Evolutionary conservation across 2,797 vertebrate genomes (phyloP).

Genomic region (Euthynnus affinis): DNA sequence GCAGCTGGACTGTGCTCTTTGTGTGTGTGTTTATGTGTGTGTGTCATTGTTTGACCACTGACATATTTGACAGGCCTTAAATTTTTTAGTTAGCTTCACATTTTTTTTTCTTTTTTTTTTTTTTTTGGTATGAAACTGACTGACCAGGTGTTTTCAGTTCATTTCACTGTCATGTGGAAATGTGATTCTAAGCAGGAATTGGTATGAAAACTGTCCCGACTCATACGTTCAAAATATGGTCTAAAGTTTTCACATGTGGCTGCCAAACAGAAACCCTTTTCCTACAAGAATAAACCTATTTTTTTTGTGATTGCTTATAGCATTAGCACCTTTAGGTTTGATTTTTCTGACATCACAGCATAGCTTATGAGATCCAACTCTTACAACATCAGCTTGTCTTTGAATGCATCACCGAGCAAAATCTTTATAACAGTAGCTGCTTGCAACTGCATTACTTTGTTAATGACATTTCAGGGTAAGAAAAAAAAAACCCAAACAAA

Average conservation of each 20-base stretch:
- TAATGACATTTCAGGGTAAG: background rate
- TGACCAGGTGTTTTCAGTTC: background rate
- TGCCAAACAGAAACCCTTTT: too few relatives aligned
- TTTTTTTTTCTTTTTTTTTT: too few relatives aligned
- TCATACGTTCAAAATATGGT: too few relatives aligned
- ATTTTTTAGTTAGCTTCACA: background rate
- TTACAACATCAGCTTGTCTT: background rate
- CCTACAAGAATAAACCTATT: too few relatives aligned
- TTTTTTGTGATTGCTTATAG: too few relatives aligned
- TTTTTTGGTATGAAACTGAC: background rate
- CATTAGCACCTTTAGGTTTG: too few relatives aligned
- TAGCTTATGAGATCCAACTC: background rate
- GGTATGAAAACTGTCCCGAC: too few relatives aligned
- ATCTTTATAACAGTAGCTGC: too few relatives aligned
- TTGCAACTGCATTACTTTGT: too few relatives aligned
- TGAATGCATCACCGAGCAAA: background rate
- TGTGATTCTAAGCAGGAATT: too few relatives aligned
- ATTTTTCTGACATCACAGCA: constrained; percentile 5
- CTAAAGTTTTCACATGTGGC: background rate
- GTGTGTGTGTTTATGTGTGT: constrained; percentile 8
- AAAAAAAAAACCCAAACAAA: too few relatives aligned
- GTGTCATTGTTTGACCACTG: background rate
- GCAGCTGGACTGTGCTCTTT: background rate
- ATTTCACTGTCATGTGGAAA: background rate
- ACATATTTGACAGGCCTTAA: background rate